Evolutionary conservation across 35 echinoderm and acorn worm genomes (phyloP).

Genomic region (Amphiura filiformis): DNA sequence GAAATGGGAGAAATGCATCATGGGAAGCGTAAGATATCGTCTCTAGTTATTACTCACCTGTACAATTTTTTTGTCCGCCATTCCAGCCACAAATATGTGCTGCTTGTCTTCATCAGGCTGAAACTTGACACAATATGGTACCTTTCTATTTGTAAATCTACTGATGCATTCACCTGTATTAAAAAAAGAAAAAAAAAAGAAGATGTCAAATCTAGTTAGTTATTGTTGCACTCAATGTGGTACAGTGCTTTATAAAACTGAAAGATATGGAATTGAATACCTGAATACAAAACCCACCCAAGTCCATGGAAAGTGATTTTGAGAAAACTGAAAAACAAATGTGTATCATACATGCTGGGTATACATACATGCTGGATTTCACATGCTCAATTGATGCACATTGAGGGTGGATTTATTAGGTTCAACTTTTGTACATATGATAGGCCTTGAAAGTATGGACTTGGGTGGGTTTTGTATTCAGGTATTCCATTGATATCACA

Average conservation of each 20-base stretch:
- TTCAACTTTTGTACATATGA: background rate
- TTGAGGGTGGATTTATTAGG: background rate
- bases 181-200: background rate
- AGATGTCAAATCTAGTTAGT: background rate
- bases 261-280: too few relatives aligned
- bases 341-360: too few relatives aligned
- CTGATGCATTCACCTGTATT: conserved; percentile 78
- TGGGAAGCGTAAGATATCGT: too few relatives aligned
- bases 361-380: too few relatives aligned
- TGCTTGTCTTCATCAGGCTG: conserved; percentile 99
- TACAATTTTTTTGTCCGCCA: conserved; percentile 99
- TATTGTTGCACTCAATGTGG: background rate
- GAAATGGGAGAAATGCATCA: too few relatives aligned
- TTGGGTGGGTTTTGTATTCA: too few relatives aligned
- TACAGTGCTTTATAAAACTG: background rate
- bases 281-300: too few relatives aligned
- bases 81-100: conserved; percentile 96
- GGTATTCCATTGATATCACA: too few relatives aligned
- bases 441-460: too few relatives aligned
- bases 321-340: too few relatives aligned
- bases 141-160: conserved; percentile 88
- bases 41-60: too few relatives aligned
- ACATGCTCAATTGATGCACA: background rate
- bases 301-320: too few relatives aligned
- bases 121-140: conserved; percentile 95